Evolutionary conservation across 2,113 vertebrate species (phyloP), one percentile per base, ranked within the genome.

Genomic region (Macrotis lagotis): DNA sequence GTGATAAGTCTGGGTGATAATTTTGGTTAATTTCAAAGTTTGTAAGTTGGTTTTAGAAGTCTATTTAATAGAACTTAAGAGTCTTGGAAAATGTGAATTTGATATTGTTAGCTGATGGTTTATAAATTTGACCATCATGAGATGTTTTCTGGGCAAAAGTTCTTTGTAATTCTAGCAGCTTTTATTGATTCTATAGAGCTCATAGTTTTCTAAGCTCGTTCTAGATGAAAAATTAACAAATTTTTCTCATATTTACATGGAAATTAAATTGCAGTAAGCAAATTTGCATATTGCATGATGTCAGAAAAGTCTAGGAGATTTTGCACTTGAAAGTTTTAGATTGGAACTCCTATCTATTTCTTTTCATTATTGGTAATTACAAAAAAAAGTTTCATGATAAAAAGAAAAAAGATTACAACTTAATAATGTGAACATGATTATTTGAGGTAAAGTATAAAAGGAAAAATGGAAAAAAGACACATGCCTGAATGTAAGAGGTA

Each of bases 171-270:
- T 95, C 95, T 95, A 96, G 89, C 51, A 92, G 95, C 94, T 94
- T 83, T 91, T 96, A 95, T 91, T 95, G 91, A 92, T 97, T 97
- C 93, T 95, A 95, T 90, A 52, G 89, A 95, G 51, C 97, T 91
- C 91, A 95, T 96, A 96, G 51, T 95, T 97, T 96, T 92, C 94
- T 96, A 49, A 96, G 96, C 96, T 97, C 95, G 95, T 96, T 97
- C 93, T 94, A 97, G 91, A 91, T 94, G 96, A 98, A 97, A 97
- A 97, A 96, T 97, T 97, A 96, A 93, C 95, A 97, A 96, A 95
- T 97, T 94, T 96, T 96, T 90, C 92, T 95, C 94, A 44, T 83
- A 91, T 94, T 97, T 83, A 90, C 90, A 92, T 97, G 93, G 97
- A 83, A 96, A 96, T 97, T 96, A 97, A 97, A 98, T 97, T 95